Conservation (phyloP, 1,140 invertebrate species). For the Thaumatotibia leucotreta region DNA sequence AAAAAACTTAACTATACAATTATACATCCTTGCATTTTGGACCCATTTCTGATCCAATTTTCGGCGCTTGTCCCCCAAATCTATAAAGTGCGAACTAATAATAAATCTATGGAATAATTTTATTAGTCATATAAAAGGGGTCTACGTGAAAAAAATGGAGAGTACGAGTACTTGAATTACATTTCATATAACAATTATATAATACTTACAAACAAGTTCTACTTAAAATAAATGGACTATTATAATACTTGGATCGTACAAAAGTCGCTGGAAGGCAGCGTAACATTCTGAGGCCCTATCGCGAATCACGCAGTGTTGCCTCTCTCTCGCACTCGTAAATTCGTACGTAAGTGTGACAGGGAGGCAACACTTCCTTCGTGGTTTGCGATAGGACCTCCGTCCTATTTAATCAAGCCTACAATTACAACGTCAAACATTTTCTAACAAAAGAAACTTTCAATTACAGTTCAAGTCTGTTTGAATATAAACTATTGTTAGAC, state of each 20-base stretch:
- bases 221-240: not conserved
- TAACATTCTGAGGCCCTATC: too few species aligned
- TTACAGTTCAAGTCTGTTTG: too few species aligned
- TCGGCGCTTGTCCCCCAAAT: not conserved
- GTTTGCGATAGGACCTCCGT: too few species aligned
- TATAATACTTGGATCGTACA: not conserved
- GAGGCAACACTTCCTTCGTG: too few species aligned
- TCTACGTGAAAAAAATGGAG: not conserved
- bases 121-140: too few species aligned
- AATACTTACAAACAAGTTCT: not conserved
- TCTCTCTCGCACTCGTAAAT: too few species aligned
- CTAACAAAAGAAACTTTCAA: too few species aligned
- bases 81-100: not conserved
- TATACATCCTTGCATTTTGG: not conserved
- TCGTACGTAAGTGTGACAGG: too few species aligned
- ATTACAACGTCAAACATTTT: too few species aligned
- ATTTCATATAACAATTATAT: not conserved
- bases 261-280: not conserved
- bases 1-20: not conserved
- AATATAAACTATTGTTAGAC: too few species aligned
- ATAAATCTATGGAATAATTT: not conserved
- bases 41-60: conserved; percentile 1
- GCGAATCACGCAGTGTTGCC: too few species aligned
- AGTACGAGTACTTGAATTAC: not conserved
- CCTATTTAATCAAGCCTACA: too few species aligned